Percentiles rank a stretch among this genome's conserved stretches.
Conservation (phyloP, 2,113 vertebrate species). For the Nasalis larvatus region DNA sequence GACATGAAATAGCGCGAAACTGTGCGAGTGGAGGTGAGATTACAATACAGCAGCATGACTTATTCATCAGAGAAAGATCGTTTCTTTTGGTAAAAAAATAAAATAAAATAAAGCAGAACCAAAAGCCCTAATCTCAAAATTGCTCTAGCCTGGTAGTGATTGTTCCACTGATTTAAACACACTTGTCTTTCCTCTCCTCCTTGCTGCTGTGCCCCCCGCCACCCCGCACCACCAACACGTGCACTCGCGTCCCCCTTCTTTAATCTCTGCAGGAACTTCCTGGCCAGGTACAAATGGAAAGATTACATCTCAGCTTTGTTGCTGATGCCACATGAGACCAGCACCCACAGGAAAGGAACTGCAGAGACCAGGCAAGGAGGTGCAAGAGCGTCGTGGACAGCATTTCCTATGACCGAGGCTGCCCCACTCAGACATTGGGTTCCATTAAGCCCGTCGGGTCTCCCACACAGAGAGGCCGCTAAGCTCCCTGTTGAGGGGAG, state of each 20-base stretch:
- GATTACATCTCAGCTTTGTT: not conserved
- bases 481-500: not conserved
- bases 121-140: slow-evolving; percentile 62
- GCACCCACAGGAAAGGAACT: not conserved
- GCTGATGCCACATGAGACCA: not conserved
- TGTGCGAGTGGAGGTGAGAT: slow-evolving; percentile 72
- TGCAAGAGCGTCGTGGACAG: not conserved
- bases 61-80: slow-evolving; percentile 80
- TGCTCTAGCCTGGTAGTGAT: not conserved
- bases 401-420: rapidly evolving
- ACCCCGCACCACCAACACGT: not conserved
- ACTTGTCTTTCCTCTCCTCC: not conserved
- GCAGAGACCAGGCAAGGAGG: not conserved
- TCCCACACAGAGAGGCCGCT: not conserved
- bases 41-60: slow-evolving; percentile 71
- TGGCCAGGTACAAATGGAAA: not conserved
- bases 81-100: slow-evolving; percentile 78
- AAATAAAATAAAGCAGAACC: slow-evolving; percentile 22
- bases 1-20: slow-evolving; percentile 55
- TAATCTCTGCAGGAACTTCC: slow-evolving; percentile 64
- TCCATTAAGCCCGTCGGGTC: not conserved
- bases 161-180: slow-evolving; percentile 17
- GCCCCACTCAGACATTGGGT: not conserved
- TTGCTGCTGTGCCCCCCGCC: rapidly evolving
- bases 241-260: not conserved